Evolutionary conservation across 2,888 invertebrate species (phyloP), one percentile per base, ranked within the genome.

Genomic region (Apamea sordens): DNA sequence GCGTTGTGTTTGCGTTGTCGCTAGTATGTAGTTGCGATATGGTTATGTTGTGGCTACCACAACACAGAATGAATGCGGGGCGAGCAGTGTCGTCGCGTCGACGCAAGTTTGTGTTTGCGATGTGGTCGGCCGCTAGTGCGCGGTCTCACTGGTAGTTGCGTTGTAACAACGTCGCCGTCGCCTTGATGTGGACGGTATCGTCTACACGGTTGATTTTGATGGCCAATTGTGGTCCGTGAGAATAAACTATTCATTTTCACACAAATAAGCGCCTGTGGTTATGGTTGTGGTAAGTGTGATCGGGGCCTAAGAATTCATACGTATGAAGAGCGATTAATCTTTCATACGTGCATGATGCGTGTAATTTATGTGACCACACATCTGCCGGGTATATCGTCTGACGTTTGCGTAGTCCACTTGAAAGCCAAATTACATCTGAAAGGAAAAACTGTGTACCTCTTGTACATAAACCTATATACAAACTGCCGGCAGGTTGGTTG

Each of bases 341-440:
- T 56, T 41, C 13, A 76, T 28, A 41, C 8, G 7, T 36, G 36
- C 63, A 59, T 50, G 56, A 50, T 59, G 64, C 1, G 53, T 64
- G 4, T 56, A 21, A 82, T 82, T 47, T 59, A 76, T 79, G 21
- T 47, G 76, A 76, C 21, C 47, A 21, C 76, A 41, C 76, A 65
- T 80, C n/a, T 76, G n/a, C 76, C 56, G 24, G 24, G 6, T 13
- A n/a, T 65, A 59, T 67, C 41, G 32, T 50, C n/a, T 50, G 41
- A 32, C 41, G 44, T 28, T 61, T 50, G 32, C n/a, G 41, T 41
- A 44, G n/a, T 50, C 21, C 32, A 67, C 2, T 83, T 67, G 15
- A 77, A 61, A 67, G n/a, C 32, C n/a, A 78, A 80, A 47, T 36
- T 21, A 53, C 10, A 21, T 24, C 8, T 32, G 32, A 47, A 56